Evolutionary conservation across 2,113 vertebrate species (phyloP).

Genomic region (Lanius ludovicianus): DNA sequence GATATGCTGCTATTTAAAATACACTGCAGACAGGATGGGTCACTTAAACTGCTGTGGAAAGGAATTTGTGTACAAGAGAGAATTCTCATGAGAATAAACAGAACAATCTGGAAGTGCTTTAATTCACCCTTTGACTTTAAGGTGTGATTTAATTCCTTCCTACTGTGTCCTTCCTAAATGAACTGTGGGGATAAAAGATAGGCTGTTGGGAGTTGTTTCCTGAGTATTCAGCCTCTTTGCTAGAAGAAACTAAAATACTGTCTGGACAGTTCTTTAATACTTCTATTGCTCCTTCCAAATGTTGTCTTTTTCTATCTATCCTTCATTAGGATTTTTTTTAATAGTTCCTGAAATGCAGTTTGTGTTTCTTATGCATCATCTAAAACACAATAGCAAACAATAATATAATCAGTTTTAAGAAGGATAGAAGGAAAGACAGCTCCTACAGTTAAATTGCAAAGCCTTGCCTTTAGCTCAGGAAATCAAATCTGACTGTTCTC

Average conservation of each 20-base stretch:
- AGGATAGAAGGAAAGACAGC: not conserved
- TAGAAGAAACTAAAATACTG: not conserved
- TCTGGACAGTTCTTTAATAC: not conserved
- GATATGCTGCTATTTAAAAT: not conserved
- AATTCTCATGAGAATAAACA: constrained; percentile 24
- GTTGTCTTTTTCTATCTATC: not conserved
- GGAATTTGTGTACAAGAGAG: not conserved
- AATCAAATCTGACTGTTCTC: not conserved
- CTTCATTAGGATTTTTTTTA: not conserved
- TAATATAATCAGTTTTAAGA: not conserved
- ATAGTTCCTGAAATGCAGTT: not conserved
- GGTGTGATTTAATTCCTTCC: constrained; percentile 20
- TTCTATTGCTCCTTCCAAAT: not conserved
- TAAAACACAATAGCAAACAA: not conserved
- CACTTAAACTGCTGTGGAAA: not conserved
- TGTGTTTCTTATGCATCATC: not conserved
- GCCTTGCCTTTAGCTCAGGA: not conserved
- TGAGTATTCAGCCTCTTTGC: not conserved
- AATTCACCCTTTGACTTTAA: constrained; percentile 2
- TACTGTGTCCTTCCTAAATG: not conserved
- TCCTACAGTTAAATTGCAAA: not conserved
- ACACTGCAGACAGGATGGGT: not conserved
- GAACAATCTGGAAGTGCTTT: constrained; percentile 35
- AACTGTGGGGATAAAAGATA: not conserved
- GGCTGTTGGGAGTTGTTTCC: not conserved